A percentile compares a stretch with the other conserved stretches of the same genome.
These are phyloP conservation scores for Melanotaenia maccullochi DNA, from an alignment of 2,797 vertebrate species.

Conservation along the genomic window DNA sequence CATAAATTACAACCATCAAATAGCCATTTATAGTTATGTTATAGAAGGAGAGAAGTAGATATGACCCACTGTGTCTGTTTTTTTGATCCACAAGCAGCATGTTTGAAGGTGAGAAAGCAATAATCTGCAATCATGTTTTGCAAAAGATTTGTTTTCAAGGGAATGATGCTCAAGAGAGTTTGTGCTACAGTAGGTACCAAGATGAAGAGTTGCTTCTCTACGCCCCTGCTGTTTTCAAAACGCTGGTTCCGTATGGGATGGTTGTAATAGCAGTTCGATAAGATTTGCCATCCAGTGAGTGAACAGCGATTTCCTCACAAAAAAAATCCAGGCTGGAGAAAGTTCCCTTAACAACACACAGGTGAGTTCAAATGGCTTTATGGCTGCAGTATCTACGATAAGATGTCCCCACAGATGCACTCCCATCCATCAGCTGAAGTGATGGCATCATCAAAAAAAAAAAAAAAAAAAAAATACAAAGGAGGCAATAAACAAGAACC, in stretches of 20 bases:
- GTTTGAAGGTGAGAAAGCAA: not conserved
- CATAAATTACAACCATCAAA: conserved; percentile 18
- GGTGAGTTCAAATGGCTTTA: conserved; percentile 68
- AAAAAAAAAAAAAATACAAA: conserved; percentile 13
- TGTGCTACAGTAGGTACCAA: conserved; percentile 5
- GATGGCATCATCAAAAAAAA: conserved; percentile 73
- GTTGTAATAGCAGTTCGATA: conserved; percentile 19
- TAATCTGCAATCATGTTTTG: not conserved
- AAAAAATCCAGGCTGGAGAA: conserved; percentile 33
- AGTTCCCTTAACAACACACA: conserved; percentile 46
- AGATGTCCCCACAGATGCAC: conserved; percentile 51
- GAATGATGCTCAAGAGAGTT: conserved; percentile 2
- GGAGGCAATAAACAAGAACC: conserved; percentile 66
- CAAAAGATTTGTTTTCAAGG: not conserved
- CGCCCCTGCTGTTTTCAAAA: not conserved
- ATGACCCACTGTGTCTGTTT: not conserved
- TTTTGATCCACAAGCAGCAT: not conserved
- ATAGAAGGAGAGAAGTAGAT: not conserved
- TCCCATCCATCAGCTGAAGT: conserved; percentile 52
- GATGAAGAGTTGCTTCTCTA: conserved; percentile 13
- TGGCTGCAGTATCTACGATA: conserved; percentile 61
- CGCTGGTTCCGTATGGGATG: conserved; percentile 14
- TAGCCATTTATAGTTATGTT: conserved; percentile 6
- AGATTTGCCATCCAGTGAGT: conserved; percentile 28
- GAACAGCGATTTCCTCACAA: conserved; percentile 54